These are phyloP conservation scores for Oxytorus armatus DNA, from an alignment of 2,888 invertebrate genomes.

Conservation along the genomic window DNA sequence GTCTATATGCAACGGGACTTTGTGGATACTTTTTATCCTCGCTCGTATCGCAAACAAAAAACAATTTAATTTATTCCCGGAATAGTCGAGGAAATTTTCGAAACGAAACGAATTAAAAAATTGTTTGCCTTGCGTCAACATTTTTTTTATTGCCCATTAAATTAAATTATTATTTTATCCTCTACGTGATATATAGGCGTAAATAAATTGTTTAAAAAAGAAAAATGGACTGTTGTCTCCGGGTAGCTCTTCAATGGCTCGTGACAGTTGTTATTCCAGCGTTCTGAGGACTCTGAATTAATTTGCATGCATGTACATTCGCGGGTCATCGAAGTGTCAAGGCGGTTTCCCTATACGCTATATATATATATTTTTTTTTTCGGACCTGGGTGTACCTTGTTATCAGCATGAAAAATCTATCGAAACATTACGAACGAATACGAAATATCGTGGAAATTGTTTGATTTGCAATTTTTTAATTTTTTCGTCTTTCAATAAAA, in stretches of 20 bases:
- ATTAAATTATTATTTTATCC: no score
- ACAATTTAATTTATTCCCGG: no score
- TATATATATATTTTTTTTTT: conserved; percentile 1
- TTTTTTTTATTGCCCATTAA: no score
- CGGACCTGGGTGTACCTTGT: conserved; percentile 1
- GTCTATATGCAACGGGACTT: no score
- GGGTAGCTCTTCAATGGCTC: not conserved
- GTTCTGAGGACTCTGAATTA: conserved; percentile 33
- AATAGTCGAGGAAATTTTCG: no score
- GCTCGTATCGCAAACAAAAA: no score
- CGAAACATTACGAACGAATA: not conserved
- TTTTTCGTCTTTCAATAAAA: not conserved
- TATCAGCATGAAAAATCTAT: conserved; percentile 10
- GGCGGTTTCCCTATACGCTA: conserved; percentile 53
- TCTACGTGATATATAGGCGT: no score
- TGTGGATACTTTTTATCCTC: no score
- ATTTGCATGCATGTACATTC: conserved; percentile 67
- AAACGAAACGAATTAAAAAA: no score
- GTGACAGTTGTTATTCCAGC: conserved; percentile 51
- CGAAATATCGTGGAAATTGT: no score
- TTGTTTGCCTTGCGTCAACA: no score
- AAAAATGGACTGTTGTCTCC: not conserved
- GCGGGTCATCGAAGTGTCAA: conserved; percentile 68
- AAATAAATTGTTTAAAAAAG: conserved; percentile 11
- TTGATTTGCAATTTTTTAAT: conserved; percentile 9